Percentiles rank a stretch among this genome's conserved stretches.
Conservation (phyloP, 2,113 vertebrate genomes). For the Asarcornis scutulata region DNA sequence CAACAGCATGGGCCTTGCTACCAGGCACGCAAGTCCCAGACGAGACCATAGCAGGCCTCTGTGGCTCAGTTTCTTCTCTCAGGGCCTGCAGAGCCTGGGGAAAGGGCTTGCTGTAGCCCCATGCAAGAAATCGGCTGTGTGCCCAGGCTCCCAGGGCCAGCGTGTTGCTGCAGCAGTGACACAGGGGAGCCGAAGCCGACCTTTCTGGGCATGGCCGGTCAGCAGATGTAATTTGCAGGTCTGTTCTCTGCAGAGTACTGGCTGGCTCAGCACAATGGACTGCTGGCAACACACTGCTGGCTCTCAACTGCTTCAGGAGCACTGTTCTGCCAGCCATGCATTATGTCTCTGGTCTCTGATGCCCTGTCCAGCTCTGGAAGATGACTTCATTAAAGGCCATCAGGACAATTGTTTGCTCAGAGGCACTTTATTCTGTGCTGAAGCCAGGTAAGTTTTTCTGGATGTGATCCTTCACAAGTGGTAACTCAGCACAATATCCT, state of each 20-base stretch:
- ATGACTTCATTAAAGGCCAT: neutral
- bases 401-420: neutral
- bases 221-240: neutral
- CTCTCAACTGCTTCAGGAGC: neutral
- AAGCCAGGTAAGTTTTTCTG: neutral
- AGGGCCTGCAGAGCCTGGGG: neutral
- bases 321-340: rapidly evolving
- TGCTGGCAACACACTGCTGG: rapidly evolving
- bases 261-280: rapidly evolving
- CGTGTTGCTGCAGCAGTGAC: neutral
- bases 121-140: neutral
- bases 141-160: too few species aligned
- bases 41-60: neutral
- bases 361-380: neutral
- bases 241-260: neutral
- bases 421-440: neutral
- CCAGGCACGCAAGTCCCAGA: rapidly evolving
- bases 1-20: neutral
- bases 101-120: neutral
- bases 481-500: neutral
- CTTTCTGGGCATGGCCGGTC: neutral
- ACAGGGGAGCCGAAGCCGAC: neutral
- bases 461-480: neutral
- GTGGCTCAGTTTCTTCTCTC: too few species aligned
- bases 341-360: neutral